Evolutionary conservation across 2,797 vertebrate species (phyloP).

Genomic region (Neostethus bicornis): DNA sequence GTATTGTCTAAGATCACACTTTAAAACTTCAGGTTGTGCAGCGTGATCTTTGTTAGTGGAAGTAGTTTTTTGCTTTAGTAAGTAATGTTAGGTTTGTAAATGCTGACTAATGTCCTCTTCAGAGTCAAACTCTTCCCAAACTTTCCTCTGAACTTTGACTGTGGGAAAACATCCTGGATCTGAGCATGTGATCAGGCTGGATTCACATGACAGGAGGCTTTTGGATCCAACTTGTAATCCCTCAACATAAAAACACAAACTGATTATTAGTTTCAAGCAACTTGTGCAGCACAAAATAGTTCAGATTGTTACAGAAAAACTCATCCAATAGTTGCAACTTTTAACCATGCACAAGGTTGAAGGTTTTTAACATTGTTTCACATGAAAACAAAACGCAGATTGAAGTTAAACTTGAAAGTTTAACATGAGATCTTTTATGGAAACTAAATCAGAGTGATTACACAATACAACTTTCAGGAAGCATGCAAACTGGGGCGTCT

Average conservation of each 20-base stretch:
- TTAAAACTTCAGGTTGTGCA: too few relatives aligned
- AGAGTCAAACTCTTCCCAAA: conserved; percentile 41
- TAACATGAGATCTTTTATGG: not conserved
- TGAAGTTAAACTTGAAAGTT: not conserved
- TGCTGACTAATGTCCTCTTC: conserved; percentile 64
- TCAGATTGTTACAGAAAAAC: fast-evolving
- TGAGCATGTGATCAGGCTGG: conserved; percentile 60
- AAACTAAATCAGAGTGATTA: not conserved
- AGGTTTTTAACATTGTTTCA: too few relatives aligned
- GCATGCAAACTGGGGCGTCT: not conserved
- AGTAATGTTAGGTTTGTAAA: conserved; percentile 24
- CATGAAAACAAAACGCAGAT: not conserved
- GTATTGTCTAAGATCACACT: too few relatives aligned
- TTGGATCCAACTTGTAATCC: conserved; percentile 27
- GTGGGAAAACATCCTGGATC: conserved; percentile 73
- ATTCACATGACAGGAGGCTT: conserved; percentile 74
- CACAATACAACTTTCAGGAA: not conserved
- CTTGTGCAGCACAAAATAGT: not conserved
- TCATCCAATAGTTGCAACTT: not conserved
- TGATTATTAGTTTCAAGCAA: not conserved
- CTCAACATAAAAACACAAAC: conserved; percentile 9
- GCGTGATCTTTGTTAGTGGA: too few relatives aligned
- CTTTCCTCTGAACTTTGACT: conserved; percentile 70
- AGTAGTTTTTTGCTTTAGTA: not conserved
- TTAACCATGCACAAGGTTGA: not conserved